Evolutionary conservation across 1,140 invertebrate species (phyloP).

Genomic region (Bombus waltoni): DNA sequence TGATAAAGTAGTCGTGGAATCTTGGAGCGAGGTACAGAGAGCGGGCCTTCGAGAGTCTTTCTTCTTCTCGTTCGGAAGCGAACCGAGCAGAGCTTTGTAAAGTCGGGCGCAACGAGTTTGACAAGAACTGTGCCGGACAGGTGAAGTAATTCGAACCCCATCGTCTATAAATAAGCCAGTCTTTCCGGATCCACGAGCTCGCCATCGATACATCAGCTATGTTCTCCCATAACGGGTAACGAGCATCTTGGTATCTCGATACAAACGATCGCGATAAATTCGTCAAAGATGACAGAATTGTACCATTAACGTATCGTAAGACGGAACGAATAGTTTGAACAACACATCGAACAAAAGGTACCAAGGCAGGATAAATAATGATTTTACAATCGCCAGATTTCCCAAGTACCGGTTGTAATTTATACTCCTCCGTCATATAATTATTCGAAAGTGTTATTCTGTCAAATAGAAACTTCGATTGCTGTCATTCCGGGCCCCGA

Average conservation of each 20-base stretch:
- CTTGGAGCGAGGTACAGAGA: background rate
- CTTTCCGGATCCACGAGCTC: slow-evolving; percentile 17
- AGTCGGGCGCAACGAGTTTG: slow-evolving; percentile 4
- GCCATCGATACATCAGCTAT: background rate
- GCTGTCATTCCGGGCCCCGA: slow-evolving; percentile 9
- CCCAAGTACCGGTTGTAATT: background rate
- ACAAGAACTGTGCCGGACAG: slow-evolving; percentile 6
- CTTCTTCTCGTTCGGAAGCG: background rate
- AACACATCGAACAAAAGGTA: too few relatives aligned
- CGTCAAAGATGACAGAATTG: slow-evolving; percentile 31
- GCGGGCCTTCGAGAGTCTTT: background rate
- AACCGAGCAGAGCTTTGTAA: background rate
- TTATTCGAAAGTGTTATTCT: slow-evolving; percentile 9
- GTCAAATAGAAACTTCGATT: slow-evolving; percentile 2
- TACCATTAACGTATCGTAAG: slow-evolving; percentile 39
- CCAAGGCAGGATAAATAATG: too few relatives aligned
- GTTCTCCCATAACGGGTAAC: background rate
- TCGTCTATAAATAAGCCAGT: slow-evolving; percentile 32
- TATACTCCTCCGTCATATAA: background rate
- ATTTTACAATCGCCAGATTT: slow-evolving; percentile 4
- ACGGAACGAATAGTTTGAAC: background rate
- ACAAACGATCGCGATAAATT: slow-evolving; percentile 39
- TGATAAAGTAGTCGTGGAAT: slow-evolving; percentile 53
- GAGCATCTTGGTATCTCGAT: background rate
- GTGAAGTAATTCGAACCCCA: slow-evolving; percentile 13